Evolutionary conservation across 2,888 invertebrate genomes (phyloP).

Genomic region (Idaea straminata): DNA sequence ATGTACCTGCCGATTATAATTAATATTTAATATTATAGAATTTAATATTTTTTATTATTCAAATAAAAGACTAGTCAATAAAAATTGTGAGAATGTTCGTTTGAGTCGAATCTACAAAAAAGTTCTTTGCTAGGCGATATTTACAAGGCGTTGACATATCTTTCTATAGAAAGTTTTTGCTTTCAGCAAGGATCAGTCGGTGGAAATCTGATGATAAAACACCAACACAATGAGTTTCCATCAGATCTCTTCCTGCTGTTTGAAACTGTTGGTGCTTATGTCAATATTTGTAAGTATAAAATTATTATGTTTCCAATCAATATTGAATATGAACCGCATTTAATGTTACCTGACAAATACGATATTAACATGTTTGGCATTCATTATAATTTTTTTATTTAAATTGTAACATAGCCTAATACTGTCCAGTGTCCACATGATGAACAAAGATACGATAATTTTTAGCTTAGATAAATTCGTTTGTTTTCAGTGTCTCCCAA

Average conservation of each 20-base stretch:
- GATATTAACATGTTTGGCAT: too few species aligned
- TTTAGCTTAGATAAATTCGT: neutral
- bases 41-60: too few species aligned
- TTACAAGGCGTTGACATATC: neutral
- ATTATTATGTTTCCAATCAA: neutral
- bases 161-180: neutral
- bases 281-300: slow-evolving; percentile 46
- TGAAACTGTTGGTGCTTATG: slow-evolving; percentile 51
- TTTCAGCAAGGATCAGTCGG: slow-evolving; percentile 82
- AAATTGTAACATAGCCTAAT: too few species aligned
- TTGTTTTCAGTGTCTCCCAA: slow-evolving; percentile 38
- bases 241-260: slow-evolving; percentile 84
- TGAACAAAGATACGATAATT: too few species aligned
- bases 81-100: too few species aligned
- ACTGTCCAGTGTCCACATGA: too few species aligned
- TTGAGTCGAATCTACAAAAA: slow-evolving; percentile 16
- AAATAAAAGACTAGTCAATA: too few species aligned
- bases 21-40: too few species aligned
- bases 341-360: too few species aligned
- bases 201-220: slow-evolving; percentile 86
- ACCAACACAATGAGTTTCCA: slow-evolving; percentile 83
- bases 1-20: too few species aligned
- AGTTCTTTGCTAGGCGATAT: neutral
- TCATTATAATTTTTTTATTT: too few species aligned
- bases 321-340: neutral